A percentile compares a stretch with the other conserved stretches of the same genome.
phyloP scores from a whole-genome alignment of 2,113 vertebrate species.

The Lynx canadensis region DNA sequence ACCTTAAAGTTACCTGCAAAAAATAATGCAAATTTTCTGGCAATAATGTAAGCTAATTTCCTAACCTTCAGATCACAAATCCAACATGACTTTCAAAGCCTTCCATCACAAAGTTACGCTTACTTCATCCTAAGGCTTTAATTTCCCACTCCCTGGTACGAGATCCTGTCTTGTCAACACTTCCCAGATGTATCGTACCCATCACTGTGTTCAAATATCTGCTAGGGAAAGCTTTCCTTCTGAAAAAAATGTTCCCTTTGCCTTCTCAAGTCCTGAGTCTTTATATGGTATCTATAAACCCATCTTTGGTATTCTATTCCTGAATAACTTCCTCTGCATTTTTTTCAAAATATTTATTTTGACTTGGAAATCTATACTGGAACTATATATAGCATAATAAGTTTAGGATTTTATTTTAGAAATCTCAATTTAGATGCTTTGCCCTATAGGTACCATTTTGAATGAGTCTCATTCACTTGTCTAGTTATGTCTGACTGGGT shows the following conservation, averaged over 20 bases:
- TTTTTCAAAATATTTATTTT: constrained; percentile 6
- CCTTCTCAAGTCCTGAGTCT: background rate
- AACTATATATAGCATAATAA: background rate
- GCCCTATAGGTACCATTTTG: no score
- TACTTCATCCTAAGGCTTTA: background rate
- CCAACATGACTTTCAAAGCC: background rate
- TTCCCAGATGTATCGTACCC: background rate
- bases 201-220: background rate
- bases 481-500: background rate
- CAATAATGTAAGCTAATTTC: background rate
- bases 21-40: background rate
- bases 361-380: background rate
- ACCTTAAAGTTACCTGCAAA: background rate
- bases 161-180: background rate
- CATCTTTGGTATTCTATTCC: background rate
- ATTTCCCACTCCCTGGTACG: background rate
- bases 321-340: background rate
- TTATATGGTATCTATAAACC: background rate
- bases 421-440: background rate
- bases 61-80: background rate
- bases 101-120: background rate
- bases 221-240: background rate
- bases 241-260: background rate
- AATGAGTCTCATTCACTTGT: background rate
- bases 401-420: constrained; percentile 8